Evolutionary conservation across 2,797 vertebrate genomes (phyloP).

Genomic region (Danio tinwini): DNA sequence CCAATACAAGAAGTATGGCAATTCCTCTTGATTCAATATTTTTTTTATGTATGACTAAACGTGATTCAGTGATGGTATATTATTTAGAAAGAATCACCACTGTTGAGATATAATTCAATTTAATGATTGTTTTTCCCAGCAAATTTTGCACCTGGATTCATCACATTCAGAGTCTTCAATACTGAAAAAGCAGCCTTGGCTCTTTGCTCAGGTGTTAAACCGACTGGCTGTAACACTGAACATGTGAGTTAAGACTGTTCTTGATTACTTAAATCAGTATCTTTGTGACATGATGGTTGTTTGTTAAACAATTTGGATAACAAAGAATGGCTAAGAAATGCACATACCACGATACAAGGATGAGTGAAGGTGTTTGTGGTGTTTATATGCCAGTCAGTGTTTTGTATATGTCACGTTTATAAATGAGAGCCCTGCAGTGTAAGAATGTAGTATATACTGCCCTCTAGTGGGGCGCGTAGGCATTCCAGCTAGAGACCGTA

Average conservation of each 20-base stretch:
- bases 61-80: background rate
- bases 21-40: background rate
- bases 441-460: too few species aligned
- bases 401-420: too few species aligned
- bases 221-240: constrained; percentile 70
- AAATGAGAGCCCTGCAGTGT: too few species aligned
- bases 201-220: constrained; percentile 76
- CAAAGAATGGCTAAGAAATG: too few species aligned
- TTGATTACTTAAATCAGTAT: background rate
- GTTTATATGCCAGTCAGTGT: too few species aligned
- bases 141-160: constrained; percentile 69
- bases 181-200: constrained; percentile 69
- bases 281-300: background rate
- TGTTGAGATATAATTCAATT: background rate
- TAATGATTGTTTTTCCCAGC: constrained; percentile 45
- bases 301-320: too few species aligned
- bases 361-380: too few species aligned
- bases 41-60: too few species aligned
- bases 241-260: constrained; percentile 60
- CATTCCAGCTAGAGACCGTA: too few species aligned
- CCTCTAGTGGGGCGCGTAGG: too few species aligned
- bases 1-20: background rate
- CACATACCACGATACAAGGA: too few species aligned
- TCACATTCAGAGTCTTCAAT: constrained; percentile 77
- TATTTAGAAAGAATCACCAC: background rate